Base-by-base conservation (phyloP, 2,888 invertebrate genomes). In the Leptinotarsa rubiginosa region DNA sequence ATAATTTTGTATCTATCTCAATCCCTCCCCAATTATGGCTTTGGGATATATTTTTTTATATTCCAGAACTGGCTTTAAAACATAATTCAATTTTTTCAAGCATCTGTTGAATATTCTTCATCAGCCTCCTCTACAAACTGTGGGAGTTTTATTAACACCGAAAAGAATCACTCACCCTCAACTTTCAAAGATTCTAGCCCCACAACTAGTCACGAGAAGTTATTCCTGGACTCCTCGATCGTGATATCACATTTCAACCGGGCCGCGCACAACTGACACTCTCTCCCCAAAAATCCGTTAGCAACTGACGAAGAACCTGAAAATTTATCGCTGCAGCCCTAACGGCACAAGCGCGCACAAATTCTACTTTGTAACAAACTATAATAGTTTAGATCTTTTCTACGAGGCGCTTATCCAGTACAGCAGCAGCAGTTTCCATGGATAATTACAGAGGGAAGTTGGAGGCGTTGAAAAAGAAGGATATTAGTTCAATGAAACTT, bases 241-340 rank as follows among this genome's bases (percentile, higher is more conserved):
- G 62, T 41, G 18, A n/a, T 31, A 62, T 62, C 62, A 62, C 62
- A 62, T 62, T 62, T 62, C 62, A 62, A 12, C 62, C 41, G 16
- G 10, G 3, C 62, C 41, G 62, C 62, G 62, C 41, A 62, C 62
- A 3, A 25, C 31, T 31, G 31, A 31, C 62, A n/a, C 62, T 31
- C 62, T 5, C 62, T 62, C 5, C 41, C 62, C 4, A 31, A 62
- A 62, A 62, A 62, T 31, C 62, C 62, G 62, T 62, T 16, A 41
- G 31, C 31, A 18, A 62, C 62, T 62, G 41, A 62, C 16, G 41
- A 31, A 31, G 31, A 62, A 62, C 62, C 62, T 15, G 41, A 31
- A n/a, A 62, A 62, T 62, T 62, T 62, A n/a, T 62, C 62, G 62
- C 62, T 62, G 62, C 62, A 62, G 62, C 62, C 31, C 31, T 4